Evolutionary conservation across 1,140 invertebrate genomes (phyloP), one percentile per base, ranked within the genome.

Genomic region (Eupeodes corollae): DNA sequence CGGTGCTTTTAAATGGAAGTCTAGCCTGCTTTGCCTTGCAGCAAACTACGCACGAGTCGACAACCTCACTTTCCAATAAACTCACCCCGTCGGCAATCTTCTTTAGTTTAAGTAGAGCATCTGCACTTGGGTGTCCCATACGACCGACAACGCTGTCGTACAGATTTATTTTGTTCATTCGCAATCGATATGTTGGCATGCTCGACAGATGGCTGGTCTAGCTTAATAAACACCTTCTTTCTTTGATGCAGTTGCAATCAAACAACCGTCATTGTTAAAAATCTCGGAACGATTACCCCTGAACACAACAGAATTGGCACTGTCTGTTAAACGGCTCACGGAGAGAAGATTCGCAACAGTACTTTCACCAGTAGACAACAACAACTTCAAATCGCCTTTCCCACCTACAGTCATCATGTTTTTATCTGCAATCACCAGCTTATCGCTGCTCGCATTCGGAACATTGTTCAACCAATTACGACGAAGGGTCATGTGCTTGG

Each of bases 261-360:
- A 18, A 13, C 54, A 18, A 40, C 49, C 52, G 2, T 50, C 42
- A 50, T 52, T 49, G 16, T 63, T 58, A 3, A 52, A 54, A 45
- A 59, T 57, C 46, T 37, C 54, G 38, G 55, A 63, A 5, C 55
- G 49, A 42, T 55, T 12, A 16, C 52, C 37, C 19, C 53, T 34
- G 55, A 68, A 60, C 44, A 57, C 42, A n/a, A 66, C 50, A 42
- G 52, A 14, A 19, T 57, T 56, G 9, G 50, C 52, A 40, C 50
- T 54, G 19, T 42, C 39, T 18, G 50, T 51, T 13, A 58, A 39
- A 19, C 50, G 8, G 44, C 46, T 49, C 11, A 56, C 54, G 15
- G 50, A 53, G 9, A 55, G 32, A 5, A 54, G 42, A 45, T 57
- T 56, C 18, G 30, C 41, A 11, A n/a, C 14, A 26, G 30, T 3